Percentiles rank a stretch among this genome's conserved stretches.
Conservation (phyloP, 2,888 invertebrate species). For the Nomada fucata region DNA sequence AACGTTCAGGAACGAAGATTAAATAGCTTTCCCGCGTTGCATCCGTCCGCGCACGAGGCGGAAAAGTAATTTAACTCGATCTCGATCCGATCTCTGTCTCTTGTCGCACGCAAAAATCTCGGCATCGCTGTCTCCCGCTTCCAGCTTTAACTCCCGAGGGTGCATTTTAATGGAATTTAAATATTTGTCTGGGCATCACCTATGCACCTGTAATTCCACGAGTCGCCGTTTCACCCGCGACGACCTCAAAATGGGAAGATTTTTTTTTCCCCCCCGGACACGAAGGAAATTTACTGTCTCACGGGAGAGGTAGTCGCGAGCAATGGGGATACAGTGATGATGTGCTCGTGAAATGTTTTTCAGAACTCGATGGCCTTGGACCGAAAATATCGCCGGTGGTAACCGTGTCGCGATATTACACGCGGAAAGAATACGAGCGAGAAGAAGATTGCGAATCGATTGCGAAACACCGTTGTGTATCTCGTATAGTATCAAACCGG, state of each 20-base stretch:
- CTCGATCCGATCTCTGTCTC: slow-evolving; percentile 28
- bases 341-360: neutral
- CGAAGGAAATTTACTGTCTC: neutral
- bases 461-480: neutral
- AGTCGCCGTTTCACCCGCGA: neutral
- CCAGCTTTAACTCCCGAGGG: neutral
- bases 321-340: no score
- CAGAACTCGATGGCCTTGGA: slow-evolving; percentile 9
- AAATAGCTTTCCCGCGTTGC: slow-evolving; percentile 29
- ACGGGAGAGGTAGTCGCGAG: neutral
- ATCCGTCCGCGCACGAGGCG: neutral
- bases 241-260: no score
- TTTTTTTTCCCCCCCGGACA: neutral
- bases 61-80: slow-evolving; percentile 44
- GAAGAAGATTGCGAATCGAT: no score
- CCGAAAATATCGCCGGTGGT: slow-evolving; percentile 20
- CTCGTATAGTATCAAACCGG: neutral
- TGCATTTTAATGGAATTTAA: slow-evolving; percentile 10
- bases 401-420: neutral
- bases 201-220: neutral
- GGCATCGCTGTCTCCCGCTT: neutral
- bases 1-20: slow-evolving; percentile 47
- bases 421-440: neutral
- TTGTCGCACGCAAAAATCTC: slow-evolving; percentile 36
- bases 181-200: neutral